phyloP scores from a whole-genome alignment of 2,113 vertebrate species.

The Lepidothrix coronata region DNA sequence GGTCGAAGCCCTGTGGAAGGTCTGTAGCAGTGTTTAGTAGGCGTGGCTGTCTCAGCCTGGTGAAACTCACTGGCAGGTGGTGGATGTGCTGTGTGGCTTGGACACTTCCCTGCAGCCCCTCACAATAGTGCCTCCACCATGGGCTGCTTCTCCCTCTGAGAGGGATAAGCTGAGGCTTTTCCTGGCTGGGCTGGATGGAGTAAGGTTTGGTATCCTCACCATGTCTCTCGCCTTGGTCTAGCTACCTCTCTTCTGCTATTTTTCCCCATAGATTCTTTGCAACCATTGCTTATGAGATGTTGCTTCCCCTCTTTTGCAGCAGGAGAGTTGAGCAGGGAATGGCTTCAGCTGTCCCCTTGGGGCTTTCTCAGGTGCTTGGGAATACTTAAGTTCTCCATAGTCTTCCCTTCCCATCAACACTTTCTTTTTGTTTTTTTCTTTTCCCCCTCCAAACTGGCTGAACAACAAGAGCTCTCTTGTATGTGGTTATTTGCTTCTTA shows the following conservation, averaged over 20 bases:
- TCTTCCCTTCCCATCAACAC: not conserved
- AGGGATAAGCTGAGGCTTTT: not conserved
- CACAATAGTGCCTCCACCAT: rapidly evolving
- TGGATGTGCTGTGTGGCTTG: not conserved
- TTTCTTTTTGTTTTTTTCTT: not conserved
- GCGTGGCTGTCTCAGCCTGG: not conserved
- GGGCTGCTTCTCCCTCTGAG: not conserved
- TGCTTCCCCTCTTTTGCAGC: not conserved
- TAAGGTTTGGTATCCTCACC: not conserved
- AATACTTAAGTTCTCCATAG: not conserved
- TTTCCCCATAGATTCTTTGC: not conserved
- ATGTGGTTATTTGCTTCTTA: not conserved
- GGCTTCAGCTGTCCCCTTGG: not conserved
- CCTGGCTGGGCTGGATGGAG: not conserved
- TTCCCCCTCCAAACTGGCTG: not conserved
- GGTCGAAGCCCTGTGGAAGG: not conserved
- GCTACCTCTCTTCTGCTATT: not conserved
- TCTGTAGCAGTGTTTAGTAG: not conserved
- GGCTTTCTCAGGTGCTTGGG: not conserved
- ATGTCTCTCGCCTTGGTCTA: not conserved
- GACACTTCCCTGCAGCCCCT: not conserved
- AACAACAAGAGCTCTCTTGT: not conserved
- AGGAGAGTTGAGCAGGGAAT: not conserved
- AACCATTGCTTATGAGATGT: not conserved
- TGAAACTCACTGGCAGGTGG: not conserved